phyloP scores from a whole-genome alignment of 2,113 vertebrate species.

The Poeciliopsis occidentalis region DNA sequence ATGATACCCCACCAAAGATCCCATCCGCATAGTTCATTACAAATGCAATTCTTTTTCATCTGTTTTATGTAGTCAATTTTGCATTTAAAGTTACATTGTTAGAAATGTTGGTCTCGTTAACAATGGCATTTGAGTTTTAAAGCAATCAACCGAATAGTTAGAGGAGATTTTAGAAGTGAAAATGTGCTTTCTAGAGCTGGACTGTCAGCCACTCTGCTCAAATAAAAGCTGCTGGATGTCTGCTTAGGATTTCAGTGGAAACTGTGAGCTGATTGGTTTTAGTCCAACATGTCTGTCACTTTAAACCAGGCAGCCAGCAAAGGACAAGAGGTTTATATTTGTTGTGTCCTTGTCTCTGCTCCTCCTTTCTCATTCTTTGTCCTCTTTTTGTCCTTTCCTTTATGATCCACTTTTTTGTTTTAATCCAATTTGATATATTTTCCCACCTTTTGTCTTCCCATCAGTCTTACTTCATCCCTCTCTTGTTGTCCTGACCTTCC shows the following conservation, averaged over 20 bases:
- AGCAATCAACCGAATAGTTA: no score
- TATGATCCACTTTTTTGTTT: not conserved
- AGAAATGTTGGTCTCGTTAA: not conserved
- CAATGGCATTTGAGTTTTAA: not conserved
- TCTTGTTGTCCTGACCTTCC: slow-evolving; percentile 20
- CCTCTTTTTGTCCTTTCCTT: slow-evolving; percentile 5
- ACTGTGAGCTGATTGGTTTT: slow-evolving; percentile 73
- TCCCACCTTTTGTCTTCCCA: no score
- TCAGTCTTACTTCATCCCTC: no score
- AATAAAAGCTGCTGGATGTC: slow-evolving; percentile 6
- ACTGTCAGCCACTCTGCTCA: not conserved
- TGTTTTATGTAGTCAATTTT: no score
- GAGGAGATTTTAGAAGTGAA: no score
- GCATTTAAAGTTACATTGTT: no score
- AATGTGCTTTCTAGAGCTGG: no score
- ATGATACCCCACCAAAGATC: not conserved
- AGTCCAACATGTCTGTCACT: slow-evolving; percentile 58
- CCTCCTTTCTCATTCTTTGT: not conserved
- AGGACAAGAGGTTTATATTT: slow-evolving; percentile 50
- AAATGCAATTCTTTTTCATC: not conserved
- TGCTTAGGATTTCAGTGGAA: slow-evolving; percentile 57
- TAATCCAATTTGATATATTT: slow-evolving; percentile 3
- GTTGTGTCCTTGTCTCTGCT: slow-evolving; percentile 22
- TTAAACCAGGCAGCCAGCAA: slow-evolving; percentile 48
- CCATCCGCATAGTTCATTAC: not conserved